Percentiles rank a stretch among this genome's conserved stretches.
Conservation (phyloP, 1,140 invertebrate species). For the Eurosta solidaginis region DNA sequence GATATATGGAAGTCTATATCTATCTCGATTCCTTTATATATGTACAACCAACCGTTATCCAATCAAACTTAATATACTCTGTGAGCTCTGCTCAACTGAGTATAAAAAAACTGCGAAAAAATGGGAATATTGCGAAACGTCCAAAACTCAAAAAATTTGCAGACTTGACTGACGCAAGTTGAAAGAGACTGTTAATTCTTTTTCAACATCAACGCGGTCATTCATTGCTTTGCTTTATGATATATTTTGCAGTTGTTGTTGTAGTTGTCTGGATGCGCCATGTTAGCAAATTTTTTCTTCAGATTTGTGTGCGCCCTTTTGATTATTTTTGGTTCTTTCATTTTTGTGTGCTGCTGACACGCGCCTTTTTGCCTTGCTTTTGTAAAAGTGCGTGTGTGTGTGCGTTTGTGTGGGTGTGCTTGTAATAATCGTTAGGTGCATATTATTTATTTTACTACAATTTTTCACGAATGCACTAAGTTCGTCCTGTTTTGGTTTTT, state of each 20-base stretch:
- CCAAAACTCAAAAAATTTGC: neutral
- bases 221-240: conserved; percentile 3
- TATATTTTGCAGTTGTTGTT: too few relatives aligned
- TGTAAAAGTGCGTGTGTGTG: neutral
- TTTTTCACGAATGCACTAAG: too few relatives aligned
- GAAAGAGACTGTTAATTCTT: neutral
- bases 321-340: neutral
- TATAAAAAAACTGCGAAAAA: neutral
- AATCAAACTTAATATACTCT: too few relatives aligned
- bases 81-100: too few relatives aligned
- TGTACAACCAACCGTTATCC: too few relatives aligned
- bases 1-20: too few relatives aligned
- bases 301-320: neutral
- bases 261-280: conserved; percentile 2
- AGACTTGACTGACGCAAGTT: neutral
- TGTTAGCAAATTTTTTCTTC: neutral
- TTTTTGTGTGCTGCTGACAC: neutral
- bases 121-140: neutral
- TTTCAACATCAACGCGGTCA: neutral
- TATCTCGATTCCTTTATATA: too few relatives aligned
- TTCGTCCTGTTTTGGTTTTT: too few relatives aligned
- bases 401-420: neutral
- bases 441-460: neutral
- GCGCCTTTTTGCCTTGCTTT: neutral
- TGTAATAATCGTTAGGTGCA: neutral